Percentiles rank a stretch among this genome's conserved stretches.
These are phyloP conservation scores for Tetanocera ferruginea DNA, from an alignment of 2,888 invertebrate genomes.

Conservation along the genomic window DNA sequence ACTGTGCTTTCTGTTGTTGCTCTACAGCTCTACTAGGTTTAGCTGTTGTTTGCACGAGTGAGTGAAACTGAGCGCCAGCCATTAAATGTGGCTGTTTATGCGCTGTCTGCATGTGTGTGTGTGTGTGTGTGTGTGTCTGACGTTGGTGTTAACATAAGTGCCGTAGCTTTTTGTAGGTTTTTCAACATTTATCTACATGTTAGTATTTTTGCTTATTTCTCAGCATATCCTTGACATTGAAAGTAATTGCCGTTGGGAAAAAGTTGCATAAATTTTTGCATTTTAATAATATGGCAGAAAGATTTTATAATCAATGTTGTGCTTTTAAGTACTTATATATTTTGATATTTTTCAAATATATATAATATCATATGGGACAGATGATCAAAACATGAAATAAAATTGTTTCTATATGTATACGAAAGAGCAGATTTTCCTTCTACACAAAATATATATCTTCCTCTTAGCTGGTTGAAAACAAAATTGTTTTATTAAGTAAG, in stretches of 20 bases:
- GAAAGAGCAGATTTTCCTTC: too few relatives aligned
- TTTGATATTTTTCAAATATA: neutral
- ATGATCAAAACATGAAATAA: too few relatives aligned
- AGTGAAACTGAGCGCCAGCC: too few relatives aligned
- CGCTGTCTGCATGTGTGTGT: neutral
- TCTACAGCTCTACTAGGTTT: neutral
- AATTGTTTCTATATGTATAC: too few relatives aligned
- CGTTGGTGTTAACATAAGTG: neutral
- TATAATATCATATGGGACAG: too few relatives aligned
- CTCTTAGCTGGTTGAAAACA: too few relatives aligned
- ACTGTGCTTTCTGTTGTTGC: neutral
- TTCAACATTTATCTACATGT: neutral
- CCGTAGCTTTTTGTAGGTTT: neutral
- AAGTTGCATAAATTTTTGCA: neutral
- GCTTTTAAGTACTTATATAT: neutral
- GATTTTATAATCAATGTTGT: too few relatives aligned
- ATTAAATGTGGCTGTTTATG: neutral
- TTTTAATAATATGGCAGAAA: too few relatives aligned
- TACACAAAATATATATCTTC: too few relatives aligned
- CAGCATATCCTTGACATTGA: neutral
- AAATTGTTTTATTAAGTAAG: too few relatives aligned
- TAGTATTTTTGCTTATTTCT: neutral
- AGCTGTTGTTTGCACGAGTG: too few relatives aligned
- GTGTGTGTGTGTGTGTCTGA: neutral
- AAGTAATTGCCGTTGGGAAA: neutral